Base-by-base conservation (phyloP, 2,888 invertebrate species). In the Masnerella sp. region DNA sequence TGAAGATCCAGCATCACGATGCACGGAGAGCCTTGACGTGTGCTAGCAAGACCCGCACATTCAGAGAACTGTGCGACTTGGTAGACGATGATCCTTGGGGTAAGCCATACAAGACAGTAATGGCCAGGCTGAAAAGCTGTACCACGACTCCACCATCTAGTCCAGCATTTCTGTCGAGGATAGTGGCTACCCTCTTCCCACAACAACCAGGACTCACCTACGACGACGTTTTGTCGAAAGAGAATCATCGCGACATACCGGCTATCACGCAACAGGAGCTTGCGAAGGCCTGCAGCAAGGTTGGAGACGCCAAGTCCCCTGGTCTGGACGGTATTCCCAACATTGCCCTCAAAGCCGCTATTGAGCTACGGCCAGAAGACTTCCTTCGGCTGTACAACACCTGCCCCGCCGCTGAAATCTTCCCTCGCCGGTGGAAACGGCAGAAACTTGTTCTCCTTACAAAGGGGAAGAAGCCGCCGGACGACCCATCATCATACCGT, bases 401-500 rank as follows among this genome's bases (percentile, higher is more conserved):
- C 18, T 56, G 56, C 32, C 18, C 43, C 0, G 7, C 7, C 0
- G 75, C 74, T 18, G 73, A 76, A 5, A 47, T 14, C 5, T 80
- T 78, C 15, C 78, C 43, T 12, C 9, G 25, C 36, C 9, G 38
- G 22, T 42, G 49, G 49, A 42, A 49, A 15, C 11, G 12, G 11
- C 40, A 49, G 11, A 22, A 14, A 4, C 34, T 30, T 3, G 20
- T 78, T 0, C 67, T 78, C 2, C 52, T 78, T 1, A 71, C 67
- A 2, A 76, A 78, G 20, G 43, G 69, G 1, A 52, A 59, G 1
- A 49, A 32, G 7, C 64, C 58, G 0, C 38, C 62, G 0, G 43
- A 61, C 8, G 68, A 67, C 1, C 51, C 74, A n/a, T 71, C 72
- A 14, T 72, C 74, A 5, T 47, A 47, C 43, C 32, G 65, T 9